Evolutionary conservation across 1,140 invertebrate genomes (phyloP), one percentile per base, ranked within the genome.

Genomic region (Liolophura sinensis): DNA sequence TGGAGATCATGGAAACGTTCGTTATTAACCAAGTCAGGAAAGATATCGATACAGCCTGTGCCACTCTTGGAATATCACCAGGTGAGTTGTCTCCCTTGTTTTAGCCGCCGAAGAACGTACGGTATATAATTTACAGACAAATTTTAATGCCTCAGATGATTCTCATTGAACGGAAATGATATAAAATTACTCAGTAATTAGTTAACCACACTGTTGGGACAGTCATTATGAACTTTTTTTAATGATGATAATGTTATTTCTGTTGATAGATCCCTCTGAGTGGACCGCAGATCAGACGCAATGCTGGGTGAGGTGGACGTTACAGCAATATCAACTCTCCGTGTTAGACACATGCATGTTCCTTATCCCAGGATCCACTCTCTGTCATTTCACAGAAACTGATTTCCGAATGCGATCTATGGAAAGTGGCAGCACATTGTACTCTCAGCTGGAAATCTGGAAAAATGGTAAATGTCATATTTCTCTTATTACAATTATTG

Each of bases 401-500:
- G 93, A 96, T 71, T 95, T 97, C 81, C 69, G 89, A 91, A 82
- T 89, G 90, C 62, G 72, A 31, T 79, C 91, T 90, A 57, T 90
- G 91, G 89, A 74, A n/a, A 90, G 90, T 72, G 94, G 94, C 9
- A 91, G 92, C 78, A 92, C 91, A 70, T 82, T 97, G 52, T 91
- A 92, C 81, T 92, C 93, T 48, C 92, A 96, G 77, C 81, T 97
- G 74, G 94, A 96, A 82, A 92, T 97, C 62, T 96, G 94, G 94
- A 94, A 94, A 82, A 91, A 90, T 62, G 91, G 93, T 73, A 87
- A 87, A 75, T 50, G 15, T 61, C 12, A 12, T 11, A 31, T 12
- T 14, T 5, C 5, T 6, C 15, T 50, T 46, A 14, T 18, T 24
- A n/a, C 20, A 62, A 22, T 62, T 1, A 49, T 4, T 25, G n/a